A percentile compares a stretch with the other conserved stretches of the same genome.
Evolutionary conservation across 2,888 invertebrate genomes (phyloP).

Genomic region (Gibbula magus): DNA sequence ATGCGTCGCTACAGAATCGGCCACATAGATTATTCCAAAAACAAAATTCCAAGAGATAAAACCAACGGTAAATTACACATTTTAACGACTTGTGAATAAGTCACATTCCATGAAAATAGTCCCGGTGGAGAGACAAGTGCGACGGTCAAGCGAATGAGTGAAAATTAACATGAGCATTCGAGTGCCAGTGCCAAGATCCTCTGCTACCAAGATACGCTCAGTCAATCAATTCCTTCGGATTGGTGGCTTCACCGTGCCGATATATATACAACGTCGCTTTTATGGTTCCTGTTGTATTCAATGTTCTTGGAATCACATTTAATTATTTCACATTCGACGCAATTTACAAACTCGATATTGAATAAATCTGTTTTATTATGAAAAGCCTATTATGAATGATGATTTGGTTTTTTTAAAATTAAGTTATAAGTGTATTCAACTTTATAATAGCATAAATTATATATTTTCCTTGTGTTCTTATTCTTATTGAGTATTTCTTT

Average conservation of each 20-base stretch:
- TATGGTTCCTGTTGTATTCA: no score
- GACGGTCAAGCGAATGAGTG: neutral
- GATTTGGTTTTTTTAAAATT: no score
- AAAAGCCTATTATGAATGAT: no score
- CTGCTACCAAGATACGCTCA: neutral
- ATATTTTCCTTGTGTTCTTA: no score
- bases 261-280: no score
- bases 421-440: no score
- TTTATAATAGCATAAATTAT: no score
- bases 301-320: no score
- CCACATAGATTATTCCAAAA: slow-evolving; percentile 18
- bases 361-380: no score
- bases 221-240: neutral
- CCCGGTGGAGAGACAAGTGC: neutral
- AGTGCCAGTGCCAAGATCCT: neutral
- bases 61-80: neutral
- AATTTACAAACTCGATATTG: no score
- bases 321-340: no score
- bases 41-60: neutral
- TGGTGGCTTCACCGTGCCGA: neutral
- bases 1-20: neutral
- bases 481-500: no score
- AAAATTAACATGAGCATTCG: neutral
- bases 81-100: neutral
- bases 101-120: neutral